phyloP scores from a whole-genome alignment of 2,113 vertebrate species.

The Geococcyx californianus region DNA sequence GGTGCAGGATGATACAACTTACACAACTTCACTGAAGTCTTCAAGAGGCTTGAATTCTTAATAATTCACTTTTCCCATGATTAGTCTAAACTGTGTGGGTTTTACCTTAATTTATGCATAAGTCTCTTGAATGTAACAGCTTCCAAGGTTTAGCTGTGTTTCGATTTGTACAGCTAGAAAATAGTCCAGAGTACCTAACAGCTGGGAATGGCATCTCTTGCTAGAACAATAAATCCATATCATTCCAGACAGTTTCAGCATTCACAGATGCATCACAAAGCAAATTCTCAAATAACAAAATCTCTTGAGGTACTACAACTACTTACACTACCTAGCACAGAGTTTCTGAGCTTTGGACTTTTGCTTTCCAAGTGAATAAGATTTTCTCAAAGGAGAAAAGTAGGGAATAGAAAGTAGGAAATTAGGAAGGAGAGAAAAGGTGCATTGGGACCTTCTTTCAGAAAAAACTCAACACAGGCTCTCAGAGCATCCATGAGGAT shows the following conservation, averaged over 20 bases:
- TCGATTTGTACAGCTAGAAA: neutral
- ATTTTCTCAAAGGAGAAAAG: neutral
- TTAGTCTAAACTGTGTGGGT: neutral
- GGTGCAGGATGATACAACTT: neutral
- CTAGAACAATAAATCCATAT: neutral
- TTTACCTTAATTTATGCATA: neutral
- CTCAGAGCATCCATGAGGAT: neutral
- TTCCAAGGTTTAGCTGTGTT: neutral
- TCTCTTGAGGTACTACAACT: neutral
- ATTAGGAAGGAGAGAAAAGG: neutral
- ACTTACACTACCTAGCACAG: neutral
- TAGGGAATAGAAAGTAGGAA: neutral
- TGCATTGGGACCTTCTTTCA: neutral
- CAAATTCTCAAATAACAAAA: neutral
- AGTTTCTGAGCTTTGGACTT: neutral
- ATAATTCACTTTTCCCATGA: neutral
- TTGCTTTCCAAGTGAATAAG: neutral
- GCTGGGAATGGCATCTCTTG: neutral
- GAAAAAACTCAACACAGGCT: neutral
- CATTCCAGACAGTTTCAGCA: neutral
- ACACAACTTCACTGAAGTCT: neutral
- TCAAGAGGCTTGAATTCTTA: neutral
- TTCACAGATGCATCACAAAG: neutral
- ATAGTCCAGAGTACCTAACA: rapidly evolving
- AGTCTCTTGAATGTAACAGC: neutral